phyloP scores from a whole-genome alignment of 2,113 vertebrate species.

The Athene cunicularia region DNA sequence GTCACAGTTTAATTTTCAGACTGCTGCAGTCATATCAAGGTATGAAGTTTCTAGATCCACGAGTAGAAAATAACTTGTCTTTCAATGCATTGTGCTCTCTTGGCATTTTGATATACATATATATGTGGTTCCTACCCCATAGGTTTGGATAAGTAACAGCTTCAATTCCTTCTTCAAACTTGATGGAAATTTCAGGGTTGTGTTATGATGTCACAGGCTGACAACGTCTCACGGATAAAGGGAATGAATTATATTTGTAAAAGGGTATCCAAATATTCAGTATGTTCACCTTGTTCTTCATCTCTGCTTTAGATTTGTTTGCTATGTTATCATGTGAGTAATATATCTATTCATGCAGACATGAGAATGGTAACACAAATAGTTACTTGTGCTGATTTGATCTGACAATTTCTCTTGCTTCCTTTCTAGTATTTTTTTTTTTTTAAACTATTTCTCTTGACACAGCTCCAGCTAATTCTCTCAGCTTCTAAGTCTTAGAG shows the following conservation, averaged over 20 bases:
- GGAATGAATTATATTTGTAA: not conserved
- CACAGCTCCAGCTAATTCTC: constrained; percentile 25
- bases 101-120: not conserved
- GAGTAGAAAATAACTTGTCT: not conserved
- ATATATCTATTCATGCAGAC: not conserved
- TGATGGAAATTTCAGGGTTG: not conserved
- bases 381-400: not conserved
- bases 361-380: not conserved
- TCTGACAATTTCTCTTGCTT: not conserved
- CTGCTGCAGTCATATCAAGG: not conserved
- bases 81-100: accelerated
- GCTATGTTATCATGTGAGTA: not conserved
- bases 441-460: constrained; percentile 21
- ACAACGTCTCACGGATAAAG: not conserved
- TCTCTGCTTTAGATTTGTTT: not conserved
- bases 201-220: not conserved
- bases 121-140: not conserved
- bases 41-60: not conserved
- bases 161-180: not conserved
- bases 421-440: not conserved
- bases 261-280: not conserved
- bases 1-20: not conserved
- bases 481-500: constrained; percentile 9
- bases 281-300: not conserved
- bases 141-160: not conserved